Evolutionary conservation across 2,797 vertebrate genomes (phyloP), one percentile per base, ranked within the genome.

Genomic region (Sardinella longiceps): DNA sequence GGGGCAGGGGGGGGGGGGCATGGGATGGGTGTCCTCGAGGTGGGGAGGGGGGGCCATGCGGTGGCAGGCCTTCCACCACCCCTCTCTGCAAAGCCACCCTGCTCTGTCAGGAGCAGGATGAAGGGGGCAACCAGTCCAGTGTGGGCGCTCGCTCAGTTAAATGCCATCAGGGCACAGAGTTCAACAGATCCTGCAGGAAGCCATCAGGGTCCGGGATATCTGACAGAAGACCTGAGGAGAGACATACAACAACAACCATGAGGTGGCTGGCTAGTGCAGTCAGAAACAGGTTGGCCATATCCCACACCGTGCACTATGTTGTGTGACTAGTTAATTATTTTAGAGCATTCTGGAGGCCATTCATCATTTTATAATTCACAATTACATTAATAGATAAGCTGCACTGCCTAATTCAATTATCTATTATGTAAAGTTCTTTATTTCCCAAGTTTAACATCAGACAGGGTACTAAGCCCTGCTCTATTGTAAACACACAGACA

Each of bases 171-270:
- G 98, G 97, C 91, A 99, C 93, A 92, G 97, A 97, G 96, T 97
- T 98, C 94, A 99, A 89, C 89, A 99, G 95, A 87, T 99, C 98
- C 93, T 97, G 97, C 89, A 99, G 95, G 94, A 99, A 99, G 94
- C 93, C 94, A 88, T 99, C 97, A 0, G 98, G 96, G 81, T 98
- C 97, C 0, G 89, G 94, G 92, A 99, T 96, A 88, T 99, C 98
- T 80, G 96, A 95, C 82, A 99, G 94, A 81, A 99, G 97, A 89
- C 98, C 98, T 99, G 91, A 4, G 89, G 87, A 89, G 80, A 86
- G 90, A 83, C 82, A 82, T 1, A 58, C 81, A 84, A 87, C 0
- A 7, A n/a, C 56, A 63, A 39, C 48, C 37, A 1, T 66, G 45
- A 50, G 28, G 14, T 53, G 18, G 48, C 7, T 11, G 5, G 70